Conservation (phyloP, 2,797 vertebrate genomes). For the Brachyrhaphis roseni region DNA sequence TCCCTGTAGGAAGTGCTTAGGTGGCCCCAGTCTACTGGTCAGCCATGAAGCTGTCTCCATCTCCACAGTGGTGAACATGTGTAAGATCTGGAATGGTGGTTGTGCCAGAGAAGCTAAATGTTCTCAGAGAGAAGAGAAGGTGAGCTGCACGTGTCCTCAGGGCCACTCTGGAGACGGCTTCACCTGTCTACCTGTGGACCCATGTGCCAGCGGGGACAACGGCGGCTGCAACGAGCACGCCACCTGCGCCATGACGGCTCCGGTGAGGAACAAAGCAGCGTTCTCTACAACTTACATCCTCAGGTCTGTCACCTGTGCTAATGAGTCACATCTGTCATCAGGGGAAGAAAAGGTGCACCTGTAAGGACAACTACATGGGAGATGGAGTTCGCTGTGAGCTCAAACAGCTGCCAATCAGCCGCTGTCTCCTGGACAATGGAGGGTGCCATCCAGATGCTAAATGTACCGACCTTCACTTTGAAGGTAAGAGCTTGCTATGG, state of each 20-base stretch:
- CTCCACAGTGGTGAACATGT: constrained; percentile 83
- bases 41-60: constrained; percentile 57
- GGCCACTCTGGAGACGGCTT: constrained; percentile 88
- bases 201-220: constrained; percentile 82
- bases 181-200: constrained; percentile 84
- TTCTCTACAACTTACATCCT: neutral
- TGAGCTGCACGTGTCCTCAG: constrained; percentile 87
- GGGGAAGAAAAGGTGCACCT: constrained; percentile 87
- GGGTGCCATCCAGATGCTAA: constrained; percentile 85
- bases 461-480: constrained; percentile 90
- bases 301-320: neutral
- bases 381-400: constrained; percentile 87
- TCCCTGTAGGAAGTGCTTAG: constrained; percentile 4
- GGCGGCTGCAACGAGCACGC: constrained; percentile 92
- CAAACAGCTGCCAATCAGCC: constrained; percentile 84
- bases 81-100: constrained; percentile 87
- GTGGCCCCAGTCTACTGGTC: constrained; percentile 39
- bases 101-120: constrained; percentile 86
- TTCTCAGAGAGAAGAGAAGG: constrained; percentile 79
- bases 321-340: constrained; percentile 49
- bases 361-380: constrained; percentile 88
- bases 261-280: constrained; percentile 78
- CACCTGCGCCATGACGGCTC: constrained; percentile 85
- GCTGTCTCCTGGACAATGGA: constrained; percentile 90
- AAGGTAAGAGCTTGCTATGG: constrained; percentile 71